These are phyloP conservation scores for Orthosia gothica DNA, from an alignment of 2,888 invertebrate species.

Conservation along the genomic window DNA sequence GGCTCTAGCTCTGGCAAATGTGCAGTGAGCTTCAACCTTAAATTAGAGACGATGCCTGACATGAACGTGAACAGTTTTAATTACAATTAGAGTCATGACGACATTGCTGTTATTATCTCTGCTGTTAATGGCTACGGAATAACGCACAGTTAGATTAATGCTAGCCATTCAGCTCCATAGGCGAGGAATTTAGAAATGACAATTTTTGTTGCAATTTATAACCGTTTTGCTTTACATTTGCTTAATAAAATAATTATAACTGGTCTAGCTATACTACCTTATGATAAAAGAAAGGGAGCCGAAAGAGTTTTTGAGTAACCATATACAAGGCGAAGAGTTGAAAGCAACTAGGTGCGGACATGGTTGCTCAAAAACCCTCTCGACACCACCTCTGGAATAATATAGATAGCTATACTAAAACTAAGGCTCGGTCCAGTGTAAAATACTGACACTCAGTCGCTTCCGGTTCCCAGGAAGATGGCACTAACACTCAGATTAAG, in stretches of 20 bases:
- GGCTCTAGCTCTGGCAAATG: slow-evolving; percentile 13
- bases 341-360: no score
- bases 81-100: slow-evolving; percentile 45
- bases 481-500: slow-evolving; percentile 9
- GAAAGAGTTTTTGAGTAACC: no score
- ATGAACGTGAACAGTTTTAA: slow-evolving; percentile 43
- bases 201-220: slow-evolving; percentile 20
- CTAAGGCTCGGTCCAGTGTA: not conserved
- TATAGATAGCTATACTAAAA: not conserved
- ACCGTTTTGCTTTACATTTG: not conserved
- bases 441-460: slow-evolving; percentile 17
- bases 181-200: not conserved
- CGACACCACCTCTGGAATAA: no score
- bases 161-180: not conserved
- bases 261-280: not conserved
- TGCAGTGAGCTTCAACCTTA: slow-evolving; percentile 27
- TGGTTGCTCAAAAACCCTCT: no score
- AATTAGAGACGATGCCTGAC: slow-evolving; percentile 37
- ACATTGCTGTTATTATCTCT: slow-evolving; percentile 35
- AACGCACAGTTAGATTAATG: slow-evolving; percentile 33
- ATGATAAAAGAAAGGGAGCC: not conserved
- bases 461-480: slow-evolving; percentile 4
- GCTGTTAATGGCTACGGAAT: slow-evolving; percentile 16
- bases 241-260: not conserved
- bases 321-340: no score